Percentiles rank a stretch among this genome's conserved stretches.
Conservation (phyloP, 2,797 vertebrate species). For the Bryconaethiops microstoma region DNA sequence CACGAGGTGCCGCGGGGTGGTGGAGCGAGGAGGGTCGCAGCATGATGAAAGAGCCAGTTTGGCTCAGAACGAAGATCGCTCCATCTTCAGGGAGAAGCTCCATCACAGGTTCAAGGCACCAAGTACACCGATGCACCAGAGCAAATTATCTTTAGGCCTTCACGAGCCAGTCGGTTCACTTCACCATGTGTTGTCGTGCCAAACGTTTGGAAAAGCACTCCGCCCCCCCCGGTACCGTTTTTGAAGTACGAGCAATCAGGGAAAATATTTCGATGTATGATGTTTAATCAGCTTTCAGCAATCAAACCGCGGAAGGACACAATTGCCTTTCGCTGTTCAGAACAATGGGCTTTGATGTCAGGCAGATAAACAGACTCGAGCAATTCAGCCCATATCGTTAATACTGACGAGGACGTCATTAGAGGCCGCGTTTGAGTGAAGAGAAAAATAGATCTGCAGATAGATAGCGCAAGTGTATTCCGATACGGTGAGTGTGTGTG, state of each 20-base stretch:
- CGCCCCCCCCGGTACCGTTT: slow-evolving; percentile 19
- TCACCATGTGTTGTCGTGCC: slow-evolving; percentile 47
- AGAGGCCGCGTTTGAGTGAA: slow-evolving; percentile 37
- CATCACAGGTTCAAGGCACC: slow-evolving; percentile 49
- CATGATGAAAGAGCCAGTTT: slow-evolving; percentile 68
- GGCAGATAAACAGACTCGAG: slow-evolving; percentile 69
- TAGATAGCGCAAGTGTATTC: slow-evolving; percentile 35
- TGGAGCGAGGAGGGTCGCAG: slow-evolving; percentile 45
- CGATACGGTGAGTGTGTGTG: slow-evolving; percentile 12
- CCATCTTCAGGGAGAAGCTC: slow-evolving; percentile 56
- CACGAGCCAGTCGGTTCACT: slow-evolving; percentile 25
- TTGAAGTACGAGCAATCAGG: slow-evolving; percentile 54
- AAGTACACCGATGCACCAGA: slow-evolving; percentile 25
- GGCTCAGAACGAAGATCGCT: slow-evolving; percentile 53
- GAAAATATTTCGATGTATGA: slow-evolving; percentile 61
- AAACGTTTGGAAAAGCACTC: slow-evolving; percentile 38
- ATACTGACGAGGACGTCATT: slow-evolving; percentile 62
- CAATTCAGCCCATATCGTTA: slow-evolving; percentile 71
- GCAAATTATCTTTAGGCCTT: slow-evolving; percentile 40
- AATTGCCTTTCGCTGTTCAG: slow-evolving; percentile 54
- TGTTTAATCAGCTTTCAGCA: slow-evolving; percentile 68
- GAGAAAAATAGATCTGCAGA: slow-evolving; percentile 46
- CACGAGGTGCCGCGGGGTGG: slow-evolving; percentile 59
- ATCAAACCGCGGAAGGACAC: slow-evolving; percentile 57
- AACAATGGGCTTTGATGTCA: slow-evolving; percentile 71